Conservation (phyloP, 2,888 invertebrate genomes). For the Spilosoma lubricipeda region DNA sequence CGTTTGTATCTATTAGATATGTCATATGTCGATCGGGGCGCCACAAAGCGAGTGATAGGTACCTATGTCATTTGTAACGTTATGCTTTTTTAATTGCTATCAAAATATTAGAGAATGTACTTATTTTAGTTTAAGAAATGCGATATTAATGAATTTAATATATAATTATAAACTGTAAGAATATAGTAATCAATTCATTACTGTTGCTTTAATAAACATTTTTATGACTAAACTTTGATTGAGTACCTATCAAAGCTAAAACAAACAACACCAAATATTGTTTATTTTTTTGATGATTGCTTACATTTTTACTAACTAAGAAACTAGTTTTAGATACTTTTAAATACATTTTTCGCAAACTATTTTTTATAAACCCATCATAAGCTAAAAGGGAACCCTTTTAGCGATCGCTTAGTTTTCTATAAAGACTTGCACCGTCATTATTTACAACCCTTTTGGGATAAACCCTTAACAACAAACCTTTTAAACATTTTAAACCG, state of each 20-base stretch:
- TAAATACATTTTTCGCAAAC: not conserved
- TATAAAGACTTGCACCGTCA: constrained; percentile 81
- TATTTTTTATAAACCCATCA: constrained; percentile 33
- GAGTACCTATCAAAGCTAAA: not conserved
- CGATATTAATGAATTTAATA: not conserved
- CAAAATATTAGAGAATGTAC: not conserved
- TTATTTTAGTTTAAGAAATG: not conserved
- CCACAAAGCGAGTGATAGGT: not conserved
- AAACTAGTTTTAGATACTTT: not conserved
- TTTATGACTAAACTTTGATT: not conserved
- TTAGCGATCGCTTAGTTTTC: constrained; percentile 78
- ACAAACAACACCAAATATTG: not conserved
- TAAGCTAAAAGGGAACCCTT: constrained; percentile 52
- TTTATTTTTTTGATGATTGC: no score
- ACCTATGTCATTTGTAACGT: not conserved
- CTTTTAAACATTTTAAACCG: constrained; percentile 85
- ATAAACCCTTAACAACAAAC: constrained; percentile 83
- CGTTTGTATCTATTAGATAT: constrained; percentile 31
- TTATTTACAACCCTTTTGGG: constrained; percentile 85
- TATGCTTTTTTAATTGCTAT: constrained; percentile 3
- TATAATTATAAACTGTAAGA: not conserved
- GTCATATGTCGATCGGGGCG: constrained; percentile 18
- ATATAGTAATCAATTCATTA: not conserved
- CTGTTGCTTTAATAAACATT: not conserved
- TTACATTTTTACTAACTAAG: not conserved